These are phyloP conservation scores for Drosophila punjabiensis DNA, from an alignment of 1,140 invertebrate species.

Conservation along the genomic window DNA sequence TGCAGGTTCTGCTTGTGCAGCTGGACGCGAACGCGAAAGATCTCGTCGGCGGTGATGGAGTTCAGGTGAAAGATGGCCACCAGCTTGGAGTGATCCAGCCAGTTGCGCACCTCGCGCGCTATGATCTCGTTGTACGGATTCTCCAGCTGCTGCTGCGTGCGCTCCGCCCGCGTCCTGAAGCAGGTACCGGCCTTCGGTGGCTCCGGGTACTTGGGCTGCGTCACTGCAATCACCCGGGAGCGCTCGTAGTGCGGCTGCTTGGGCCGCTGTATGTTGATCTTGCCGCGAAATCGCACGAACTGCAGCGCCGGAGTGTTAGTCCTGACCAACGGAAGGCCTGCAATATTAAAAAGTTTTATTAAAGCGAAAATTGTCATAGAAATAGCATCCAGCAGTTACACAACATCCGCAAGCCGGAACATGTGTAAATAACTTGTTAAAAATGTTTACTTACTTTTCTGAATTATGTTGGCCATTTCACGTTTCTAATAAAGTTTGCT, in stretches of 20 bases:
- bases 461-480: slow-evolving; percentile 7
- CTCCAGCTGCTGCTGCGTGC: slow-evolving; percentile 71
- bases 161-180: slow-evolving; percentile 55
- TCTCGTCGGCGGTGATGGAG: slow-evolving; percentile 87
- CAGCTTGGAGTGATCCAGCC: slow-evolving; percentile 90
- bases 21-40: slow-evolving; percentile 87
- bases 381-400: slow-evolving; percentile 1
- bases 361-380: no score
- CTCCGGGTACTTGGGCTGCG: slow-evolving; percentile 86
- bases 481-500: background rate
- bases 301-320: slow-evolving; percentile 85
- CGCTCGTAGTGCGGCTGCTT: slow-evolving; percentile 88
- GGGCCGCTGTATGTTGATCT: slow-evolving; percentile 91
- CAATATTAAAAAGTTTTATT: background rate
- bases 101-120: slow-evolving; percentile 89
- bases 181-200: slow-evolving; percentile 55
- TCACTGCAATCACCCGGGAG: slow-evolving; percentile 87
- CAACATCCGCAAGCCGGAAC: slow-evolving; percentile 1
- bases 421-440: background rate
- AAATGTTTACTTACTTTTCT: background rate
- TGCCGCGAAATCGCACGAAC: slow-evolving; percentile 88
- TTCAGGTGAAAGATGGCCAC: slow-evolving; percentile 90
- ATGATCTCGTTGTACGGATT: slow-evolving; percentile 90
- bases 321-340: slow-evolving; percentile 76
- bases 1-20: slow-evolving; percentile 89